Percentiles rank a stretch among this genome's conserved stretches.
Evolutionary conservation across 2,888 invertebrate species (phyloP).

Genomic region (Acanthosepion lycidas): DNA sequence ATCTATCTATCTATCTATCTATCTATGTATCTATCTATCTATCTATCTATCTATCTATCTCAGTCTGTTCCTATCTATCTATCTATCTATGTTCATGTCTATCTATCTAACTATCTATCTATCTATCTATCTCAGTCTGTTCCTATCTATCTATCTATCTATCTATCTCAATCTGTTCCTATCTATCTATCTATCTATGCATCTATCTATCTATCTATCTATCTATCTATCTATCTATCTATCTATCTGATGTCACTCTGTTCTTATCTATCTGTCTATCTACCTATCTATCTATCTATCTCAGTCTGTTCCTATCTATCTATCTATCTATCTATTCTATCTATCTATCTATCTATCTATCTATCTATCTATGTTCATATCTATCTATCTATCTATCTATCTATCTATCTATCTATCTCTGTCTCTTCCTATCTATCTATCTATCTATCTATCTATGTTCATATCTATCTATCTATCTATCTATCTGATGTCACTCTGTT

Average conservation of each 20-base stretch:
- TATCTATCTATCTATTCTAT: constrained; percentile 33
- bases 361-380: background rate
- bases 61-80: too few species aligned
- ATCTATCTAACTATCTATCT: background rate
- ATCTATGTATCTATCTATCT: too few species aligned
- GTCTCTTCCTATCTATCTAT: background rate
- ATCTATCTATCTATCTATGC: background rate
- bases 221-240: background rate
- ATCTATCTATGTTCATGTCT: too few species aligned
- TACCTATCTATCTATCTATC: background rate
- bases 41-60: background rate
- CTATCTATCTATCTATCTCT: too few species aligned
- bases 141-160: background rate
- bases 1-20: constrained; percentile 33
- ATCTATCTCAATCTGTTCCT: constrained; percentile 6
- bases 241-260: too few species aligned
- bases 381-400: background rate
- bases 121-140: too few species aligned
- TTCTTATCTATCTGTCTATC: background rate
- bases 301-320: too few species aligned
- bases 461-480: background rate
- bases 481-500: too few species aligned
- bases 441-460: background rate
- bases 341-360: background rate
- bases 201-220: constrained; percentile 13